Percentiles rank a stretch among this genome's conserved stretches.
Evolutionary conservation across 2,797 vertebrate genomes (phyloP).

Genomic region (Manis crassicaudata): DNA sequence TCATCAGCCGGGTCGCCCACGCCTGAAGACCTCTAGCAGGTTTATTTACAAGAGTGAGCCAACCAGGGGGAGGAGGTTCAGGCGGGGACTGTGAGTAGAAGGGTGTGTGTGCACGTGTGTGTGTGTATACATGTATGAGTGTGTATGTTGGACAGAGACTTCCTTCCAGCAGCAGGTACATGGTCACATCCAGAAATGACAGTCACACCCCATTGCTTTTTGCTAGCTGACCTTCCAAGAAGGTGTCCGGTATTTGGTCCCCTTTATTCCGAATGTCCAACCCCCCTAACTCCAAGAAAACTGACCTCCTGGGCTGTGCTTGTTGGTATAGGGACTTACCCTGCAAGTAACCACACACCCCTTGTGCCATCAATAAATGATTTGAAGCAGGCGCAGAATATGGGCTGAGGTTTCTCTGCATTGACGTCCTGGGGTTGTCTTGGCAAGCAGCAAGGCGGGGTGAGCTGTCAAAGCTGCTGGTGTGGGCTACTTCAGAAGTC

Average conservation of each 20-base stretch:
- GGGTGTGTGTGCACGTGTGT: no score
- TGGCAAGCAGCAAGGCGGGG: rapidly evolving
- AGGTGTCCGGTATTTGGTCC: no score
- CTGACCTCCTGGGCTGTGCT: neutral
- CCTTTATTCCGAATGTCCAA: neutral
- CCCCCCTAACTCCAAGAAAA: neutral
- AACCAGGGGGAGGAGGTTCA: neutral
- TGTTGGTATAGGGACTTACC: neutral
- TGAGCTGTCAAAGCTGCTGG: neutral
- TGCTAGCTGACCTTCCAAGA: neutral
- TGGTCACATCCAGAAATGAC: neutral
- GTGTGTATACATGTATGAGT: neutral
- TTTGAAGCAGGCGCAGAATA: neutral
- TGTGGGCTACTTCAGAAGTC: neutral
- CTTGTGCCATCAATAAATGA: no score
- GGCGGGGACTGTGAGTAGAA: neutral
- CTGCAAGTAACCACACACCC: neutral
- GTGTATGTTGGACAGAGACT: neutral
- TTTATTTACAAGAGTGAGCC: neutral
- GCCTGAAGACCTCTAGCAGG: neutral
- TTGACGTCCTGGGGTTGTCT: neutral
- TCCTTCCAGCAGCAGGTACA: no score
- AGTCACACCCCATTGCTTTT: neutral
- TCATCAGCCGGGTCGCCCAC: neutral
- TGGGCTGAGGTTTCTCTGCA: neutral